Conservation (phyloP, 2,888 invertebrate species). For the Melinopterus prodromus region DNA sequence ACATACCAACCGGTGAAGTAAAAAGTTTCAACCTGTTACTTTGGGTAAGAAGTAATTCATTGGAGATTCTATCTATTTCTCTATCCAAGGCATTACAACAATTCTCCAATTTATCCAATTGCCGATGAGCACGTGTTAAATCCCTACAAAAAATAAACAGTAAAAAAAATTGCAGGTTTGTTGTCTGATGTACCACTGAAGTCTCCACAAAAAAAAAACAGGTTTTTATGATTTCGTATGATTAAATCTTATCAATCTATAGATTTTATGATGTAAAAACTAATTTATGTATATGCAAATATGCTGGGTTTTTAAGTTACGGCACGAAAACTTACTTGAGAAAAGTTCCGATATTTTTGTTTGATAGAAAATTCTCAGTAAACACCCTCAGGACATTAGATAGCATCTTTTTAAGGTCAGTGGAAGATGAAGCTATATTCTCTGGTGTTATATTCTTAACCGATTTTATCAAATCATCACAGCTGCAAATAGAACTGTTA, state of each 20-base stretch:
- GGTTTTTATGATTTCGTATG: too few species aligned
- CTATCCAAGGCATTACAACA: conserved; percentile 24
- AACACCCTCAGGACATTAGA: background rate
- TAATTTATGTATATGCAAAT: background rate
- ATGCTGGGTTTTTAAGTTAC: background rate
- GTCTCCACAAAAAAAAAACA: too few species aligned
- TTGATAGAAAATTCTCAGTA: background rate
- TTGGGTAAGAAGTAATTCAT: background rate
- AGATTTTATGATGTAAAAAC: too few species aligned
- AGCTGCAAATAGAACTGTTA: background rate
- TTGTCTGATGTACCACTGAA: too few species aligned
- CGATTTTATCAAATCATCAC: background rate
- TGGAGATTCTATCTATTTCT: conserved; percentile 16
- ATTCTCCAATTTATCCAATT: conserved; percentile 9
- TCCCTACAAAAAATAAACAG: background rate
- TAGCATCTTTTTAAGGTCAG: background rate
- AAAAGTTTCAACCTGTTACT: background rate
- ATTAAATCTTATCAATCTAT: too few species aligned
- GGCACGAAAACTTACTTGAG: background rate
- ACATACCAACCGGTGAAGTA: background rate
- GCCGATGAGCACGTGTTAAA: background rate
- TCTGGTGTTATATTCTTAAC: background rate
- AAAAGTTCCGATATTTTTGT: background rate
- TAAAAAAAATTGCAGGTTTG: too few species aligned
- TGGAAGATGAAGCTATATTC: background rate